phyloP scores from a whole-genome alignment of 1,140 invertebrate species.

The Drosophila bocki region DNA sequence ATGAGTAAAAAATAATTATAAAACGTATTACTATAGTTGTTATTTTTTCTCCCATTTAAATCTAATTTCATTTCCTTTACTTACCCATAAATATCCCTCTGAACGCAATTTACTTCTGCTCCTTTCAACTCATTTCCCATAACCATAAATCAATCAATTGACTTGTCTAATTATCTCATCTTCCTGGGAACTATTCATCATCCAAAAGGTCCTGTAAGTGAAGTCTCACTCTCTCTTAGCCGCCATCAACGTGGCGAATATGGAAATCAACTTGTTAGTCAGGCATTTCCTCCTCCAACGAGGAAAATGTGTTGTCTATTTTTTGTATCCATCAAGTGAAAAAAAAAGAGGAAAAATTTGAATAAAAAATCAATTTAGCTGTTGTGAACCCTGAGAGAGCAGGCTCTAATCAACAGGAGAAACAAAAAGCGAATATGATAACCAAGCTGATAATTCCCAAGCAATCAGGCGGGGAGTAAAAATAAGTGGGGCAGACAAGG shows the following conservation, averaged over 20 bases:
- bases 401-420: slow-evolving; percentile 32
- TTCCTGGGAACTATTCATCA: slow-evolving; percentile 42
- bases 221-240: background rate
- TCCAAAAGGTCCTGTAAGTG: slow-evolving; percentile 17
- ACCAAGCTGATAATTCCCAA: slow-evolving; percentile 40
- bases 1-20: background rate
- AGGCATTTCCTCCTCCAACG: slow-evolving; percentile 10
- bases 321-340: slow-evolving; percentile 43
- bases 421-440: slow-evolving; percentile 21
- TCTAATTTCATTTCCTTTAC: background rate
- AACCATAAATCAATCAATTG: slow-evolving; percentile 47
- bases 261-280: slow-evolving; percentile 62
- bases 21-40: too few relatives aligned
- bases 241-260: slow-evolving; percentile 20
- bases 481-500: background rate
- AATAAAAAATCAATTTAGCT: slow-evolving; percentile 79
- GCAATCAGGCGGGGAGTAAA: slow-evolving; percentile 17
- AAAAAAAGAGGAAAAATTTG: slow-evolving; percentile 53
- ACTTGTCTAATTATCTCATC: slow-evolving; percentile 50
- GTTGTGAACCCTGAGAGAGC: slow-evolving; percentile 6
- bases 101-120: background rate
- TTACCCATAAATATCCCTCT: background rate
- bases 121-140: background rate
- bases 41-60: background rate
- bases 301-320: slow-evolving; percentile 49